phyloP scores from a whole-genome alignment of 2,888 invertebrate genomes.

The Drosophila yooni region DNA sequence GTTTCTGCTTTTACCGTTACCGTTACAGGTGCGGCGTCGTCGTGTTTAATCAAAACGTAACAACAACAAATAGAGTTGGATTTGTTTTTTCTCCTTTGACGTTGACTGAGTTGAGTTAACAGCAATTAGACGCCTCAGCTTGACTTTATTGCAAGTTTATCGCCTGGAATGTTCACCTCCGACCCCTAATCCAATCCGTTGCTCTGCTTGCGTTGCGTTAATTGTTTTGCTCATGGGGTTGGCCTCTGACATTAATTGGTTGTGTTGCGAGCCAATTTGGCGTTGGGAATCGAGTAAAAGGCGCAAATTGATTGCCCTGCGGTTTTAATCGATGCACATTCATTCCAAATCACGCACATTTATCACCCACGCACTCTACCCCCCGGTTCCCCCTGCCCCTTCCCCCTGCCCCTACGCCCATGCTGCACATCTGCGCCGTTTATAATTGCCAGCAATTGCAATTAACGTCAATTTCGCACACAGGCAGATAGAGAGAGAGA shows the following conservation, averaged over 20 bases:
- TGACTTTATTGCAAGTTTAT: slow-evolving; percentile 79
- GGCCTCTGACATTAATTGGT: slow-evolving; percentile 75
- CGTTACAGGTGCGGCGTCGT: slow-evolving; percentile 35
- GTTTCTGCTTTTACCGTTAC: slow-evolving; percentile 6
- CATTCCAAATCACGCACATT: slow-evolving; percentile 82
- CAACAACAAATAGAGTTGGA: slow-evolving; percentile 12
- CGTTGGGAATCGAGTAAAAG: slow-evolving; percentile 64
- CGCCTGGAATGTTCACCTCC: slow-evolving; percentile 59
- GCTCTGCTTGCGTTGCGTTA: slow-evolving; percentile 31
- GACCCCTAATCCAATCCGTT: background rate
- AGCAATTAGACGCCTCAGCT: slow-evolving; percentile 76
- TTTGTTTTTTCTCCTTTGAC: slow-evolving; percentile 4
- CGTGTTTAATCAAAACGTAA: slow-evolving; percentile 64
- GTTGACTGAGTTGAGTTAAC: slow-evolving; percentile 68
- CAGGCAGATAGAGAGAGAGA: background rate
- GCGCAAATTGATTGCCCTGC: slow-evolving; percentile 82
- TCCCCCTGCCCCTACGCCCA: background rate
- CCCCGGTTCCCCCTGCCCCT: background rate
- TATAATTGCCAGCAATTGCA: slow-evolving; percentile 74
- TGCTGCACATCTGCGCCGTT: slow-evolving; percentile 73
- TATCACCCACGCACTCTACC: slow-evolving; percentile 65
- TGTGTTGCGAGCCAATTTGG: slow-evolving; percentile 75
- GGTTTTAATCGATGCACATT: slow-evolving; percentile 82
- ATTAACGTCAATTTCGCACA: slow-evolving; percentile 57
- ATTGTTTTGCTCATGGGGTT: slow-evolving; percentile 55